These are phyloP conservation scores for Megalopta genalis DNA, from an alignment of 1,140 invertebrate species.

Conservation along the genomic window DNA sequence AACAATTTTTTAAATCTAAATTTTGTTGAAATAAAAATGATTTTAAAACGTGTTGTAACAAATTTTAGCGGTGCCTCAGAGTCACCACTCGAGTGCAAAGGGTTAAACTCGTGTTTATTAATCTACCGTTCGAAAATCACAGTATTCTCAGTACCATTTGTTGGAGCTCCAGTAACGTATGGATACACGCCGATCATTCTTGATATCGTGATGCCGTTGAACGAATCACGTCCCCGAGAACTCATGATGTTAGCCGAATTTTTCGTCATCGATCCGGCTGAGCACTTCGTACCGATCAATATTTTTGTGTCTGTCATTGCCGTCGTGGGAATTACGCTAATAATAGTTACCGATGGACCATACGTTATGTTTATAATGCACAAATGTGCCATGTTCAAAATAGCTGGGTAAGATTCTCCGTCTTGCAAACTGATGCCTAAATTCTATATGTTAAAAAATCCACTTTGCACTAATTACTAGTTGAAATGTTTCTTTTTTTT, in stretches of 20 bases:
- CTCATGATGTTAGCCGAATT: conserved; percentile 1
- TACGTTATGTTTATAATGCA: conserved; percentile 45
- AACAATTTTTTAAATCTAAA: too few species aligned
- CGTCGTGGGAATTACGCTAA: neutral
- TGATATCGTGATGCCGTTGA: conserved; percentile 12
- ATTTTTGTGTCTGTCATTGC: neutral
- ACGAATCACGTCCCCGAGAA: conserved; percentile 17
- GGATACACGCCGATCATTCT: conserved; percentile 12
- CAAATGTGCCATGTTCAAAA: conserved; percentile 50
- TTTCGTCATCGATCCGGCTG: conserved; percentile 7
- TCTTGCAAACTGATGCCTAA: too few species aligned
- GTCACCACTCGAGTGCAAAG: too few species aligned
- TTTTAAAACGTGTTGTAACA: too few species aligned
- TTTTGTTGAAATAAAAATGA: too few species aligned
- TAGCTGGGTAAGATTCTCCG: conserved; percentile 54
- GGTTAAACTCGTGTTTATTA: too few species aligned
- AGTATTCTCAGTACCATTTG: neutral
- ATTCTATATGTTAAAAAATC: too few species aligned
- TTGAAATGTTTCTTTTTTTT: too few species aligned
- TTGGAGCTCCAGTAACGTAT: neutral
- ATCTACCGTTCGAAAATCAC: neutral
- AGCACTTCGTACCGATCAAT: conserved; percentile 38
- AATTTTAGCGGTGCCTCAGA: too few species aligned
- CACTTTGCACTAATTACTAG: too few species aligned
- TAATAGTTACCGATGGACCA: conserved; percentile 48